Evolutionary conservation across 2,888 invertebrate genomes (phyloP), one percentile per base, ranked within the genome.

Genomic region (Torymus auratus): DNA sequence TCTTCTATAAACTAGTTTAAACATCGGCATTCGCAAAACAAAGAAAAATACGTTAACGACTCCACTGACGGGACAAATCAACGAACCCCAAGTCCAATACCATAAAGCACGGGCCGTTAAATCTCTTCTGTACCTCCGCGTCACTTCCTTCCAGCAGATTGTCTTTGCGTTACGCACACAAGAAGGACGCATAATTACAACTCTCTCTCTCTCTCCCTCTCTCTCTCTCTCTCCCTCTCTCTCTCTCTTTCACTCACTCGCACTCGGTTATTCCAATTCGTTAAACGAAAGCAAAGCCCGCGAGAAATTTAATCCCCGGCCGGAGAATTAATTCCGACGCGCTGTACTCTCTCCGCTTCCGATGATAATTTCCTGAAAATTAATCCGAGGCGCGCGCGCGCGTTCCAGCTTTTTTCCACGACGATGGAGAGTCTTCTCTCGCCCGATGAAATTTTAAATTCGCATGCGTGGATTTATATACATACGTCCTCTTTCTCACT

Each of bases 251-350:
- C 7, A 2, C 2, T 13, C 11, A 55, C 55, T 41, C 17, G 41
- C 50, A 56, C 14, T 56, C 23, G n/a, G 50, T 14, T 41, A 23
- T 74, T 67, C 58, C 17, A 11, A 67, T 67, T 52, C 58, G 41
- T 56, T 69, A 41, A 65, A 64, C 64, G 56, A 64, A 13, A n/a
- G 23, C 52, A 58, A 50, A 58, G 20, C 13, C 67, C 41, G n/a
- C 52, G 28, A 14, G 13, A 69, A 75, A 68, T 55, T 55, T 28
- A 53, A 73, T 73, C 64, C 64, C 10, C 62, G 13, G 53, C 10
- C 13, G 60, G 52, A 74, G 62, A 62, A 62, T 77, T 70, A 69
- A 62, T 69, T 65, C 41, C 20, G 20, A 14, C 61, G 17, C 23
- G 58, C 11, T 17, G 50, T 1, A 28, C 10, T n/a, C 23, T 20